phyloP scores from a whole-genome alignment of 2,113 vertebrate genomes.

The Machaerirhynchus nigripectus region DNA sequence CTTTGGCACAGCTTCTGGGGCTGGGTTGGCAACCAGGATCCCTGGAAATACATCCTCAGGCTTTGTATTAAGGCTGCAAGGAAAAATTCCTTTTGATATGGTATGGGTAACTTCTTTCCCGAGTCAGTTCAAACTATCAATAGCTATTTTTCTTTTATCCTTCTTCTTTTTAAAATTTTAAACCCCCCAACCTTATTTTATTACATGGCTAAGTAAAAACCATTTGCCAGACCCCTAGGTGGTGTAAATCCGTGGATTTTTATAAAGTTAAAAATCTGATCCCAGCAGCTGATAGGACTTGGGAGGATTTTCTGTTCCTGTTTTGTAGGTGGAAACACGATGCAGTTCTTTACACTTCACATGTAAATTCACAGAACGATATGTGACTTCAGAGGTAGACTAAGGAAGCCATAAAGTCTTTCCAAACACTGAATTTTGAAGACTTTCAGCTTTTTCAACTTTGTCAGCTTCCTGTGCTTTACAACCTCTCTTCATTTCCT shows the following conservation, averaged over 20 bases:
- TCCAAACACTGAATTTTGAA: background rate
- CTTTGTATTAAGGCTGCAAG: background rate
- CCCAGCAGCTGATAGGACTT: background rate
- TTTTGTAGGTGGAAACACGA: background rate
- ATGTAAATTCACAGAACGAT: background rate
- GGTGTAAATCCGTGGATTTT: background rate
- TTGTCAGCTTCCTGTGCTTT: background rate
- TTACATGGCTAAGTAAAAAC: background rate
- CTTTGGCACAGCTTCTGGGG: background rate
- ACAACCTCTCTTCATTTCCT: background rate
- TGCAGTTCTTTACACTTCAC: background rate
- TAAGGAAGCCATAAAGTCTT: background rate
- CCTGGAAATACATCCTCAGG: background rate
- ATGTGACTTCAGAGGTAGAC: background rate
- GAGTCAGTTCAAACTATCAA: background rate
- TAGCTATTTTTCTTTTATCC: background rate
- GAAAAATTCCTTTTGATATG: background rate
- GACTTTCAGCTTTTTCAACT: background rate
- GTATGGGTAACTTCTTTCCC: background rate
- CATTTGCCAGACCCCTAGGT: background rate
- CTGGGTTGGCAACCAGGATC: background rate
- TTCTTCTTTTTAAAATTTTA: background rate
- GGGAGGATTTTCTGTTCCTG: background rate
- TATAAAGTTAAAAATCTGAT: background rate
- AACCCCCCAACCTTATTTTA: background rate